Conservation (phyloP, 2,797 vertebrate genomes). For the Mus minutoides region DNA sequence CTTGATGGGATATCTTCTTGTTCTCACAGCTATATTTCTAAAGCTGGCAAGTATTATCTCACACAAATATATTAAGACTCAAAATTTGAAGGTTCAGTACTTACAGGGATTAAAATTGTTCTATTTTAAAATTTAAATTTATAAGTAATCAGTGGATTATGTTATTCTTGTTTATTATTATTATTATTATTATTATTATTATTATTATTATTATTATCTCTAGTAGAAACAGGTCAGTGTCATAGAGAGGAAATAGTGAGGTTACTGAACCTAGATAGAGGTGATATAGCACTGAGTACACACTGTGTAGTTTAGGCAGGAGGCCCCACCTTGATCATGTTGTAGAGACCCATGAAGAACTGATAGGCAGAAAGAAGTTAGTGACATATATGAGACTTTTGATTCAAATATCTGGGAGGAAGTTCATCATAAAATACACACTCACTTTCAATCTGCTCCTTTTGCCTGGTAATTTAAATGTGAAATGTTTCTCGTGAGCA, state of each 20-base stretch:
- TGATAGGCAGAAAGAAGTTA: neutral
- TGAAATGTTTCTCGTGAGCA: neutral
- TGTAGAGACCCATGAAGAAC: neutral
- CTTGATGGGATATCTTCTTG: neutral
- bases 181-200: neutral
- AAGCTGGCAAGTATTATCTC: neutral
- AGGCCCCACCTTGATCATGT: neutral
- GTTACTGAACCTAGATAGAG: neutral
- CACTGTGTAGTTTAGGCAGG: neutral
- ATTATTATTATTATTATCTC: neutral
- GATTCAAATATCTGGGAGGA: neutral
- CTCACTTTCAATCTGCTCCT: neutral
- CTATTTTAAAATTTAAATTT: constrained; percentile 21
- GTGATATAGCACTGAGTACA: neutral
- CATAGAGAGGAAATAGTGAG: neutral
- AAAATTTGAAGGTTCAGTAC: neutral
- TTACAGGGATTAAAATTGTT: neutral
- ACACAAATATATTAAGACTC: neutral
- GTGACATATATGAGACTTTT: neutral
- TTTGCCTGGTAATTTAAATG: neutral
- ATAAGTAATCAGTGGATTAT: neutral
- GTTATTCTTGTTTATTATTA: neutral
- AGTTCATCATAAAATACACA: neutral
- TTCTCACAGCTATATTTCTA: neutral
- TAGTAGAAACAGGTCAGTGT: neutral